Evolutionary conservation across 2,113 vertebrate genomes (phyloP).

Genomic region (Speoplatyrhinus poulsoni): DNA sequence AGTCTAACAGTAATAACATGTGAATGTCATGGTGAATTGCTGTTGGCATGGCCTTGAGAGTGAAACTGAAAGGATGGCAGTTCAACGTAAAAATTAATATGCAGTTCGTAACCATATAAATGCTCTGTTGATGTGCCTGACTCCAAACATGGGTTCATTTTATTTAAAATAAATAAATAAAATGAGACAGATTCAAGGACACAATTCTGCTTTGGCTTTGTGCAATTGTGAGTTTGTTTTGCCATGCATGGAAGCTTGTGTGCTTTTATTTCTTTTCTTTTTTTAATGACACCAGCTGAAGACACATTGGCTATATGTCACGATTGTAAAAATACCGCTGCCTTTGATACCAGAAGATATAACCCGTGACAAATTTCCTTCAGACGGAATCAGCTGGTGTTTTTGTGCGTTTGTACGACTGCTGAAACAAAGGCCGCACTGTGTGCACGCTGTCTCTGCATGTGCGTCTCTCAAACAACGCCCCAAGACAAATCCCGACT

Average conservation of each 20-base stretch:
- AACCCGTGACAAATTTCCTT: background rate
- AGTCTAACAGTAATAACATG: slow-evolving; percentile 33
- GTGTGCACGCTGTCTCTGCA: too few species aligned
- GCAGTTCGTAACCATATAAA: too few species aligned
- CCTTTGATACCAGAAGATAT: slow-evolving; percentile 21
- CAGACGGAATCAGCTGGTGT: background rate
- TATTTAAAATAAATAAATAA: background rate
- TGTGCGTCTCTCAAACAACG: too few species aligned
- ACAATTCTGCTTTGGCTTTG: background rate
- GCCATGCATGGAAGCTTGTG: background rate
- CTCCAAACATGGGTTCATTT: too few species aligned
- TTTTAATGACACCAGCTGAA: background rate
- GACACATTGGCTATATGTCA: background rate
- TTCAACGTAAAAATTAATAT: too few species aligned
- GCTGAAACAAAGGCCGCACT: too few species aligned
- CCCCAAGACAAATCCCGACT: too few species aligned
- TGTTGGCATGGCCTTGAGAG: background rate
- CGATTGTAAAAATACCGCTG: slow-evolving; percentile 17
- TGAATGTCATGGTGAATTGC: background rate
- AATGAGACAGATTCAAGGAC: background rate
- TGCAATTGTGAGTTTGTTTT: background rate
- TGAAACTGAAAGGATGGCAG: too few species aligned
- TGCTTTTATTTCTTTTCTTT: background rate
- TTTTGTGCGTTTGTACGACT: too few species aligned
- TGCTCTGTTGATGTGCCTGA: too few species aligned